A percentile compares a stretch with the other conserved stretches of the same genome.
These are phyloP conservation scores for Parazoanthus atlanticus DNA, from an alignment of 92 coral and sea anemone species.

Conservation along the genomic window DNA sequence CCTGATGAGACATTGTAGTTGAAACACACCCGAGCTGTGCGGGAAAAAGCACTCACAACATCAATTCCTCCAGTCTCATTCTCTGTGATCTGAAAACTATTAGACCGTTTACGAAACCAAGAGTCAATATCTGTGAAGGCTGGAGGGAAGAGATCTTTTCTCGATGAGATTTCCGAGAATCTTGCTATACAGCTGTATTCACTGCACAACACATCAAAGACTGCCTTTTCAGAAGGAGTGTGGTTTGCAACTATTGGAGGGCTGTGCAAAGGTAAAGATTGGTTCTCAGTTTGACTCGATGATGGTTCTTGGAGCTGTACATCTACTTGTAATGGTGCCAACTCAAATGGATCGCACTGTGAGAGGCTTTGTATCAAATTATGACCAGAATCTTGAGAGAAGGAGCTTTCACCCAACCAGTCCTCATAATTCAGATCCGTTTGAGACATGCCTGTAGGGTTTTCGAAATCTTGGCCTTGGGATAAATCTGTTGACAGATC, in stretches of 20 bases:
- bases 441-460: not conserved
- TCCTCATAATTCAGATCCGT: not conserved
- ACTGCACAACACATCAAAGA: conserved; percentile 53
- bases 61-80: conserved; percentile 41
- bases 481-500: conserved; percentile 19
- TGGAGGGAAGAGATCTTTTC: conserved; percentile 51
- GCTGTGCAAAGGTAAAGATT: not conserved
- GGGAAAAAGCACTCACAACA: conserved; percentile 41
- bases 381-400: conserved; percentile 16
- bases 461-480: not conserved
- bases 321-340: not conserved
- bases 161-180: conserved; percentile 42
- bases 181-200: conserved; percentile 50
- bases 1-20: conserved; percentile 37
- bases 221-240: conserved; percentile 42
- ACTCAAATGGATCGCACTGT: conserved; percentile 2
- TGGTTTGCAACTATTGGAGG: not conserved
- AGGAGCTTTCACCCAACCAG: not conserved
- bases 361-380: not conserved
- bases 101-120: conserved; percentile 49
- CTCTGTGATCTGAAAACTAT: conserved; percentile 50
- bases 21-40: conserved; percentile 52
- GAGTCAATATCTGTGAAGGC: conserved; percentile 39
- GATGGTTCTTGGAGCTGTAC: not conserved
- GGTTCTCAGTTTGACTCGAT: not conserved